phyloP scores from a whole-genome alignment of 2,888 invertebrate genomes.

The Uropetala carovei region DNA sequence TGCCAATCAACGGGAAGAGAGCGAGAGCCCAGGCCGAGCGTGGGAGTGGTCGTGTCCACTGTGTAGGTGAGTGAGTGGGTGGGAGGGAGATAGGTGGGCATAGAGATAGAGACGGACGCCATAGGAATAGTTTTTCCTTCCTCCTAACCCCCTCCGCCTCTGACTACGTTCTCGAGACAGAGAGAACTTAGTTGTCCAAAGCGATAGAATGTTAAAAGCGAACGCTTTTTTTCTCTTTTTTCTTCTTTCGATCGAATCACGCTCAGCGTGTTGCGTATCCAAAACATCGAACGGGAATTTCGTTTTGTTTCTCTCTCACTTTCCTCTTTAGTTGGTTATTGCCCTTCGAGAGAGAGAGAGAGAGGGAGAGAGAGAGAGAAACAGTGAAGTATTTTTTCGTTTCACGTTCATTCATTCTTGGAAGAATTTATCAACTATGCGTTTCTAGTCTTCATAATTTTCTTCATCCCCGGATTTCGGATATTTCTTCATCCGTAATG shows the following conservation, averaged over 20 bases:
- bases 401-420: too few species aligned
- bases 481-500: too few species aligned
- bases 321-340: background rate
- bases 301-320: background rate
- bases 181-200: background rate
- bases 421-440: too few species aligned
- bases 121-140: background rate
- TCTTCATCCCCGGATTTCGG: too few species aligned
- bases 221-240: background rate
- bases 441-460: too few species aligned
- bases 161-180: too few species aligned
- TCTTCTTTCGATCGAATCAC: background rate
- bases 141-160: background rate
- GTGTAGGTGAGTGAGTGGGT: background rate
- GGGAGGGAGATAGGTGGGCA: constrained; percentile 9
- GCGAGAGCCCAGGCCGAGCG: background rate
- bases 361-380: too few species aligned
- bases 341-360: too few species aligned
- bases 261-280: background rate
- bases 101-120: constrained; percentile 1
- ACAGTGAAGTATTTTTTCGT: too few species aligned
- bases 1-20: constrained; percentile 25
- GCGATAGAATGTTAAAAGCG: background rate
- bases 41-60: background rate
- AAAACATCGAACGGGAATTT: background rate